Evolutionary conservation across 2,113 vertebrate genomes (phyloP).

Genomic region (Pelusios castaneus): DNA sequence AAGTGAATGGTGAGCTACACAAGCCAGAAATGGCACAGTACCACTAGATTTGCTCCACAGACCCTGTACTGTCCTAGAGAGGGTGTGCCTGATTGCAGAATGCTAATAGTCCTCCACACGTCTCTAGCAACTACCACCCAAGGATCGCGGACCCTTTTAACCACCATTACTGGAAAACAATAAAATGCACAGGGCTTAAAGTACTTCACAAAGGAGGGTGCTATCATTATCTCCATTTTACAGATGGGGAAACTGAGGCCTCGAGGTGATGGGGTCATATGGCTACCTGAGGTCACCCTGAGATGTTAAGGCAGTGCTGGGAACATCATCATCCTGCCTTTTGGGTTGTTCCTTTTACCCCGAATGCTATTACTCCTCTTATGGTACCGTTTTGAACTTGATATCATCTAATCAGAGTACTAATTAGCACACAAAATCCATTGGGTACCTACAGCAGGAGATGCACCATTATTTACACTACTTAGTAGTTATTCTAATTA

Average conservation of each 20-base stretch:
- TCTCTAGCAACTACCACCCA: not conserved
- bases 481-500: slow-evolving; percentile 73
- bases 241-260: not conserved
- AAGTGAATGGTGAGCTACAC: not conserved
- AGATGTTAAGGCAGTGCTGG: not conserved
- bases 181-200: not conserved
- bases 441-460: slow-evolving; percentile 59
- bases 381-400: slow-evolving; percentile 36
- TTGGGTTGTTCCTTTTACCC: not conserved
- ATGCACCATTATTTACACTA: slow-evolving; percentile 73
- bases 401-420: slow-evolving; percentile 18
- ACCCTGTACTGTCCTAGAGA: not conserved
- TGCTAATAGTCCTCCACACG: not conserved
- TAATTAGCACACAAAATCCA: slow-evolving; percentile 60
- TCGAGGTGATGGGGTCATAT: not conserved
- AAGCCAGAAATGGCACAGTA: not conserved
- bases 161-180: not conserved
- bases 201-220: not conserved
- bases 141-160: not conserved
- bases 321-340: not conserved
- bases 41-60: not conserved
- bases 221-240: not conserved
- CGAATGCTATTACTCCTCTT: not conserved
- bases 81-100: not conserved
- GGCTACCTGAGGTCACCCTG: fast-evolving